Conservation (phyloP, 2,797 vertebrate genomes). For the Champsocephalus gunnari region DNA sequence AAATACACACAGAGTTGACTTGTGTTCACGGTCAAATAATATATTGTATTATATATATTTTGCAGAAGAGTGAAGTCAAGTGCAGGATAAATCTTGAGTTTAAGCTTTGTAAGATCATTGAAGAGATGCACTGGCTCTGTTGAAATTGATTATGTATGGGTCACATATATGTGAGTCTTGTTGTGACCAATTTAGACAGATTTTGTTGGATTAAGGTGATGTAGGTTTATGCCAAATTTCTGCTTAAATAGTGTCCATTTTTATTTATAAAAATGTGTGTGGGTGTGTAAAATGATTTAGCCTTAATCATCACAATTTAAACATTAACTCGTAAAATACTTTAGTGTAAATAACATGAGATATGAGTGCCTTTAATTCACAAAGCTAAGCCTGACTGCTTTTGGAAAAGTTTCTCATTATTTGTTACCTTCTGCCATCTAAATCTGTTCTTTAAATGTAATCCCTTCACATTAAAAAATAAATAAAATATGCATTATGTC, state of each 20-base stretch:
- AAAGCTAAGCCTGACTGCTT: not conserved
- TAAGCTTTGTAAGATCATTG: not conserved
- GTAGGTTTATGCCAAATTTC: not conserved
- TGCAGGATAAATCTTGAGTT: not conserved
- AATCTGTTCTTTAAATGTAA: not conserved
- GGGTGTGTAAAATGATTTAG: not conserved
- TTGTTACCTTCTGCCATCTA: slow-evolving; percentile 13
- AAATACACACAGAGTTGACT: not conserved
- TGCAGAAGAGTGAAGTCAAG: not conserved
- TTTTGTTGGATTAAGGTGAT: not conserved
- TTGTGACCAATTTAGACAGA: not conserved
- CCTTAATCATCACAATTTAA: not conserved
- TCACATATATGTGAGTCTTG: slow-evolving; percentile 2
- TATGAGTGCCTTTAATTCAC: not conserved
- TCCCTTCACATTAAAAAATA: not conserved
- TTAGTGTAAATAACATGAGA: not conserved
- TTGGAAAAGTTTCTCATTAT: not conserved
- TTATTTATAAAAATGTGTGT: not conserved
- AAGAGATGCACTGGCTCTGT: not conserved
- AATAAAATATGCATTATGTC: not conserved
- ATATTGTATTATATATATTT: not conserved
- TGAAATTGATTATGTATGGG: not conserved
- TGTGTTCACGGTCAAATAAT: slow-evolving; percentile 1
- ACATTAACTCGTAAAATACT: not conserved
- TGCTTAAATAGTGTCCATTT: not conserved